Percentiles rank a stretch among this genome's conserved stretches.
phyloP scores from a whole-genome alignment of 2,888 invertebrate species.

The Therioaphis trifolii region DNA sequence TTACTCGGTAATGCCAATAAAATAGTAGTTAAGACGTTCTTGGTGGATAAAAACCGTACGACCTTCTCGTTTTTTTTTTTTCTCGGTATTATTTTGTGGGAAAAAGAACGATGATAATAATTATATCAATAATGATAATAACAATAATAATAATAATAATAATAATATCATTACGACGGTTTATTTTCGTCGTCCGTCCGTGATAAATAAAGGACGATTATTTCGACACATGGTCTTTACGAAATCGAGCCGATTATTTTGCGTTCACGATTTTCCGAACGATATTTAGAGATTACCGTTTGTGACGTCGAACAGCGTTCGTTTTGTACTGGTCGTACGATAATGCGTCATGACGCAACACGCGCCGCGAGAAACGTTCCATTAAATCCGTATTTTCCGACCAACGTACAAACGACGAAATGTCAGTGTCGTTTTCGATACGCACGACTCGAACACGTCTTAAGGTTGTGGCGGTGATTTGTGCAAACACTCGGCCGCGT shows the following conservation, averaged over 20 bases:
- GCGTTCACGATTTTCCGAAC: slow-evolving; percentile 42
- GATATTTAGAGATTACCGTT: not conserved
- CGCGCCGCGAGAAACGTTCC: too few species aligned
- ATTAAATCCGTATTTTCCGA: slow-evolving; percentile 14
- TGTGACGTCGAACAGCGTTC: slow-evolving; percentile 8
- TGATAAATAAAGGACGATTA: slow-evolving; percentile 9
- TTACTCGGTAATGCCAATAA: not conserved
- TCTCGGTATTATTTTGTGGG: too few species aligned
- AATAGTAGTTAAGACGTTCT: slow-evolving; percentile 3
- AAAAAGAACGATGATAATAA: too few species aligned
- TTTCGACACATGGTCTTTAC: slow-evolving; percentile 8
- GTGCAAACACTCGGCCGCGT: not conserved
- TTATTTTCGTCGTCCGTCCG: slow-evolving; percentile 2
- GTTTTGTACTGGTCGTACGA: not conserved
- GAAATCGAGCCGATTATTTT: slow-evolving; percentile 27
- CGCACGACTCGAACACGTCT: slow-evolving; percentile 30
- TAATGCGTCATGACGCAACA: too few species aligned
- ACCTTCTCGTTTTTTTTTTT: not conserved
- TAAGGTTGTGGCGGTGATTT: not conserved
- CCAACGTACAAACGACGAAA: slow-evolving; percentile 2
- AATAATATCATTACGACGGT: too few species aligned
- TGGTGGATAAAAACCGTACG: not conserved
- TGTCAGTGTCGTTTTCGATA: not conserved
- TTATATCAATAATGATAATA: not conserved
- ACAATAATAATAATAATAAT: not conserved